Evolutionary conservation across 2,113 vertebrate species (phyloP).

Genomic region (Sturnus vulgaris): DNA sequence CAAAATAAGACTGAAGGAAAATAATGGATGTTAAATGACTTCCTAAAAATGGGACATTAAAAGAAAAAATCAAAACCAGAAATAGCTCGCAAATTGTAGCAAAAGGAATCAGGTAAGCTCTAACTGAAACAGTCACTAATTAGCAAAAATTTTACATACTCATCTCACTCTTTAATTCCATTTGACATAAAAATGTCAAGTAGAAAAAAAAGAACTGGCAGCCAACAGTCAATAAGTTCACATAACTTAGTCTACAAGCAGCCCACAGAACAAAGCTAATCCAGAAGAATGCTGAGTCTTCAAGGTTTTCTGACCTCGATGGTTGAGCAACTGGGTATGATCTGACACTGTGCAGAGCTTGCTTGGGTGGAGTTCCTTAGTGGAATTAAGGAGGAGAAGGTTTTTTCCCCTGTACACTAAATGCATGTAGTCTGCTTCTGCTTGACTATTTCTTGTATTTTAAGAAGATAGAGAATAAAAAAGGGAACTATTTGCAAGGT

Average conservation of each 20-base stretch:
- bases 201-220: neutral
- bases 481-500: neutral
- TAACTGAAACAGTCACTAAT: neutral
- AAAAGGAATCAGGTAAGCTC: neutral
- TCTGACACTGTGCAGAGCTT: neutral
- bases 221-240: neutral
- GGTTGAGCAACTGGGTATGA: fast-evolving
- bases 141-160: neutral
- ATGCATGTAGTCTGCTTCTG: neutral
- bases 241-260: neutral
- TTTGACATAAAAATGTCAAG: neutral
- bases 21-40: neutral
- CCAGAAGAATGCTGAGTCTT: neutral
- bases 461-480: neutral
- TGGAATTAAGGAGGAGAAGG: neutral
- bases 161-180: neutral
- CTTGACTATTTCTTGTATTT: neutral
- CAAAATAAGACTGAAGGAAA: neutral
- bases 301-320: neutral
- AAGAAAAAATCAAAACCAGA: neutral
- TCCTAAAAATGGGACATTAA: neutral
- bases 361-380: neutral
- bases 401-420: fast-evolving
- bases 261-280: neutral
- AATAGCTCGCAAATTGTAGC: fast-evolving